Base-by-base conservation (phyloP, 1,140 invertebrate species). In the Nixonia krombeini region DNA sequence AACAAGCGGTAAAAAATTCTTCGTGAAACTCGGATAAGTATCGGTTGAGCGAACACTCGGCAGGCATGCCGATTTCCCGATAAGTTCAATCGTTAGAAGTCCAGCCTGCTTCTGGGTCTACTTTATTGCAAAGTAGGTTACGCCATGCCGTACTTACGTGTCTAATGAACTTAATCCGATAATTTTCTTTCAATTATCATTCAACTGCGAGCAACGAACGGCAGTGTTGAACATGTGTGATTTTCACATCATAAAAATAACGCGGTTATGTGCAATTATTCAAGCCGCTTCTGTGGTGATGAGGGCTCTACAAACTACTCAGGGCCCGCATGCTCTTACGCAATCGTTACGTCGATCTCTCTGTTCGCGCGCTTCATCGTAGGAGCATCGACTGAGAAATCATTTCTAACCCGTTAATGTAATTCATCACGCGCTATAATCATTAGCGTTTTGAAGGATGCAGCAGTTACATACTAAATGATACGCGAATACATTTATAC, bases 161-260 rank as follows among this genome's bases (percentile, higher is more conserved):
- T 57, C 46, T 61, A 68, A 62, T 62, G 57, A 61, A 56, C 55
- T 68, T 68, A 68, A 68, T 68, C 52, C 57, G 56, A 68, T 68
- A 61, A 68, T 68, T 57, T 68, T 57, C 57, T 61, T 68, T 68
- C 64, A 68, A 68, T 68, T 68, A 62, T 52, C 57, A 61, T 61
- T 47, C 51, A 61, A 56, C 52, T 55, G 55, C 21, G 59, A 41
- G 38, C 4, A 18, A 21, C 18, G 4, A n/a, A n/a, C 12, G 6
- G 46, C 35, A 21, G 61, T 12, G 44, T 61, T 61, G 46, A 56
- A 61, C 51, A 50, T 49, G 51, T 61, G 57, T 50, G 50, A 59
- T 59, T 66, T 55, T 53, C 63, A 50, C 51, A 53, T 66, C 28
- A 66, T 59, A 66, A 66, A 66, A 66, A 56, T 59, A 18, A 45